Evolutionary conservation across 2,888 invertebrate species (phyloP).

Genomic region (Agelastica alni): DNA sequence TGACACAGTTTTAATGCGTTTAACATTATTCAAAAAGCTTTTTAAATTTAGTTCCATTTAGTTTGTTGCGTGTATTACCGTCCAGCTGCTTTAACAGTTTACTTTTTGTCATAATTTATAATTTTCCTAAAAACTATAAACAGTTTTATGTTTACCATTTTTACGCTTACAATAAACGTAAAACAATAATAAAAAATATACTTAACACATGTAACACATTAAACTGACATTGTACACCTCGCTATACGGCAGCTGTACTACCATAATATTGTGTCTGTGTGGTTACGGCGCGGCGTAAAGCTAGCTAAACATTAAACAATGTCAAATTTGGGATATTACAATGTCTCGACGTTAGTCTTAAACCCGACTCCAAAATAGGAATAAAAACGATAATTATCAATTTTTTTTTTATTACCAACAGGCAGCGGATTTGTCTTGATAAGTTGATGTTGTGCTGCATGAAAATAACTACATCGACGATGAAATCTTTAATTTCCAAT

Average conservation of each 20-base stretch:
- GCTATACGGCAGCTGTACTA: background rate
- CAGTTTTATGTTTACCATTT: constrained; percentile 1
- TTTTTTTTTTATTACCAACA: background rate
- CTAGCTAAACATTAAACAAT: background rate
- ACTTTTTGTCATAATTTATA: background rate
- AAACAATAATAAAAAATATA: constrained; percentile 3
- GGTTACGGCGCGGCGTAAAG: background rate
- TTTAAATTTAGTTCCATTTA: no score
- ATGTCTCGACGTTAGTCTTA: background rate
- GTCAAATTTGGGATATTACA: background rate
- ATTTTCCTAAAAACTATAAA: background rate
- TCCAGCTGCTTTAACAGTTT: background rate
- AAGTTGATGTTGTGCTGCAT: no score
- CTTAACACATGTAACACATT: constrained; percentile 6
- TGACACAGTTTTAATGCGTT: no score
- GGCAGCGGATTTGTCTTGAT: background rate
- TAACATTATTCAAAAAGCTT: no score
- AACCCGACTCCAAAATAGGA: background rate
- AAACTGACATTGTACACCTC: constrained; percentile 1
- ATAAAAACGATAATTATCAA: background rate
- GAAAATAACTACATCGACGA: no score
- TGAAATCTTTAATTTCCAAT: no score
- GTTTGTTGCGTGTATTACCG: no score
- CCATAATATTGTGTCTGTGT: background rate
- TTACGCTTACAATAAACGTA: constrained; percentile 2